These are phyloP conservation scores for Drosophila rhopaloa DNA, from an alignment of 1,140 invertebrate genomes.

Conservation along the genomic window DNA sequence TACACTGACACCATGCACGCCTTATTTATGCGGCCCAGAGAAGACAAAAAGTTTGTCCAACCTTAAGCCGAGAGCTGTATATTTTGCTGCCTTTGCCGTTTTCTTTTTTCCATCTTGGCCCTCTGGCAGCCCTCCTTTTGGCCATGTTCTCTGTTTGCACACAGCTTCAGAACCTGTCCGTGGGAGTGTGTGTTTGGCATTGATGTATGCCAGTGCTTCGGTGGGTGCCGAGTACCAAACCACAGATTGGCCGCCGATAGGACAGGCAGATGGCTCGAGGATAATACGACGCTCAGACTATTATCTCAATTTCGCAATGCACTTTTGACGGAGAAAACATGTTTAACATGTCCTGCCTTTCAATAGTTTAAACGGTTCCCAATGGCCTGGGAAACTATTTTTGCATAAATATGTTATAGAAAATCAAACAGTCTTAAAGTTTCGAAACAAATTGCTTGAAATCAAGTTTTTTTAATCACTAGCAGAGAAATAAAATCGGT, in stretches of 20 bases:
- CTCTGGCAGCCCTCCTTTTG: slow-evolving; percentile 3
- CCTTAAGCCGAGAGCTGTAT: slow-evolving; percentile 50
- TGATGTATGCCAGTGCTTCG: slow-evolving; percentile 44
- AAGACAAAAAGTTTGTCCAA: slow-evolving; percentile 51
- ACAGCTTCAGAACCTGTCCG: slow-evolving; percentile 37
- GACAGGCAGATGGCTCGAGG: slow-evolving; percentile 5
- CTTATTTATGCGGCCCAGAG: not conserved
- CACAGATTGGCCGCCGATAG: slow-evolving; percentile 34
- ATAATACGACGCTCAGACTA: slow-evolving; percentile 21
- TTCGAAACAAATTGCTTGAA: too few species aligned
- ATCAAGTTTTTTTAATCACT: too few species aligned
- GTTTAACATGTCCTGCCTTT: not conserved
- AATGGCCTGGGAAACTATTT: too few species aligned
- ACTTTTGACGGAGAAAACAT: not conserved
- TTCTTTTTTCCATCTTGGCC: slow-evolving; percentile 16
- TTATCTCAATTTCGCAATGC: slow-evolving; percentile 24
- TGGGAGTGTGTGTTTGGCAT: slow-evolving; percentile 28
- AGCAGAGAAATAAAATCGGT: too few species aligned
- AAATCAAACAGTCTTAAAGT: too few species aligned
- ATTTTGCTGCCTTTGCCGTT: slow-evolving; percentile 21
- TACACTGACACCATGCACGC: not conserved
- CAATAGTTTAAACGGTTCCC: too few species aligned
- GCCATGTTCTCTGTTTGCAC: slow-evolving; percentile 40
- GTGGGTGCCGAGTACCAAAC: not conserved
- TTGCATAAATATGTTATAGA: too few species aligned